These are phyloP conservation scores for Dallia pectoralis DNA, from an alignment of 2,797 vertebrate species.

Conservation along the genomic window DNA sequence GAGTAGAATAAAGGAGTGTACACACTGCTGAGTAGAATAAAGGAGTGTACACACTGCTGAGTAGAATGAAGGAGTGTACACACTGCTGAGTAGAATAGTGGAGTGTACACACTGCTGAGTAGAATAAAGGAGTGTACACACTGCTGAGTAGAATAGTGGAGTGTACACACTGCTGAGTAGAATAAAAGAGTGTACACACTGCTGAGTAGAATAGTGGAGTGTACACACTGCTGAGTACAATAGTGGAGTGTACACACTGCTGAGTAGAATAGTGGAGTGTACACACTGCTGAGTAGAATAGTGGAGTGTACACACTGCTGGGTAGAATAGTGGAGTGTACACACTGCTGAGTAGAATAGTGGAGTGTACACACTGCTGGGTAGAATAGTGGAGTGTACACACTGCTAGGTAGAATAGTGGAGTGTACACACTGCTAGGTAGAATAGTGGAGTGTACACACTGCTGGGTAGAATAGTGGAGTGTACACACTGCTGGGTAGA, in stretches of 20 bases:
- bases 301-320: no score
- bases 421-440: no score
- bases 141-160: background rate
- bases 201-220: background rate
- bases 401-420: conserved; percentile 22
- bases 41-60: conserved; percentile 37
- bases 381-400: background rate
- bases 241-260: background rate
- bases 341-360: conserved; percentile 44
- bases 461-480: conserved; percentile 45
- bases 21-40: background rate
- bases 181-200: background rate
- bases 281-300: conserved; percentile 47
- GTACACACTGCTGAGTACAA: conserved; percentile 47
- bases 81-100: background rate
- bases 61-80: conserved; percentile 21
- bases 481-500: background rate
- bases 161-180: conserved; percentile 47
- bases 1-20: conserved; percentile 30
- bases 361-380: no score
- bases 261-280: background rate
- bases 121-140: background rate
- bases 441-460: background rate
- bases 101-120: conserved; percentile 48
- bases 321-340: background rate